These are phyloP conservation scores for Cataglyphis altisquamis DNA, from an alignment of 2,888 invertebrate species.

Conservation along the genomic window DNA sequence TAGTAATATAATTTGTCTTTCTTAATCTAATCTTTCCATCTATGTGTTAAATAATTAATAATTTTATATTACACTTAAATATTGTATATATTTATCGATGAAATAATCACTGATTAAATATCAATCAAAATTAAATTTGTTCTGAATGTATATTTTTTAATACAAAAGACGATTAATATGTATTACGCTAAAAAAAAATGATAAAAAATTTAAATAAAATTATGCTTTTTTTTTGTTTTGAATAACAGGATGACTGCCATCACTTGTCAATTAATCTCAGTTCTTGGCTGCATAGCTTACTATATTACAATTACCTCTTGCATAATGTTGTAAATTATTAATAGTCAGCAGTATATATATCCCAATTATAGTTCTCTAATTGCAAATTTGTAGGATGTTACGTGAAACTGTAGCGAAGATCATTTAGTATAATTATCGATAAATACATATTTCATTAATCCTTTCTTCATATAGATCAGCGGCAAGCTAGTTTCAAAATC, in stretches of 20 bases:
- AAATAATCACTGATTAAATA: neutral
- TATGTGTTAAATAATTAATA: neutral
- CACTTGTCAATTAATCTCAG: neutral
- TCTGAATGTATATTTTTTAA: neutral
- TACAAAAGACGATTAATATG: neutral
- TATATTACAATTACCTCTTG: neutral
- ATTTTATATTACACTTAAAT: neutral
- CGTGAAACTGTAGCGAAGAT: neutral
- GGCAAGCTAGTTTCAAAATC: constrained; percentile 2
- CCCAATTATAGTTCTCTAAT: neutral
- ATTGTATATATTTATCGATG: neutral
- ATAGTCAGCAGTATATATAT: neutral
- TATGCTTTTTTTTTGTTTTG: neutral
- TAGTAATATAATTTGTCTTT: too few relatives aligned
- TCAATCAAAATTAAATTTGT: neutral
- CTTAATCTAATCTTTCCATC: too few relatives aligned
- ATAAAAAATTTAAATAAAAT: neutral
- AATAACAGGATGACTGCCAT: neutral
- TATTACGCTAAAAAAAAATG: neutral
- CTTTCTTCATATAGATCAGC: neutral
- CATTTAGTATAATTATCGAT: constrained; percentile 15
- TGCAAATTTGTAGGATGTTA: neutral
- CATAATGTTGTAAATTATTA: neutral
- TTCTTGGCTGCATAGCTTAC: neutral
- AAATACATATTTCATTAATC: constrained; percentile 1